Percentiles rank a stretch among this genome's conserved stretches.
Evolutionary conservation across 2,888 invertebrate genomes (phyloP).

Genomic region (Yponomeuta plumbellus): DNA sequence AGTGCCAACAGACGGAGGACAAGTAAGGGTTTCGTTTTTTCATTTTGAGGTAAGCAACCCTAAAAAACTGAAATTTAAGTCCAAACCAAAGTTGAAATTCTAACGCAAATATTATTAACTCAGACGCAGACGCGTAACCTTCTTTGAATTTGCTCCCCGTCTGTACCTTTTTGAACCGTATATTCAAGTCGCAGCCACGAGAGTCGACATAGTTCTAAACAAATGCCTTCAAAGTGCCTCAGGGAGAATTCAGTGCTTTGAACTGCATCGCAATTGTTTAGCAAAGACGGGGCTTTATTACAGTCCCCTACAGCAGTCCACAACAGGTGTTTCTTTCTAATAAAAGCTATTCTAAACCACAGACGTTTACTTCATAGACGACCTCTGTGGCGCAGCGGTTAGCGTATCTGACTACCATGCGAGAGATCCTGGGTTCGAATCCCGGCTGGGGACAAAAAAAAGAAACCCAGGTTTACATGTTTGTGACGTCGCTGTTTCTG

Average conservation of each 20-base stretch:
- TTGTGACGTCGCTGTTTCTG: no score
- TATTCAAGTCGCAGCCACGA: not conserved
- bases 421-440: no score
- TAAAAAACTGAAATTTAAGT: no score
- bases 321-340: not conserved
- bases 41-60: no score
- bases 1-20: no score
- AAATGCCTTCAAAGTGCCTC: not conserved
- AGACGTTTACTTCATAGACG: not conserved
- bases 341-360: not conserved
- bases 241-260: not conserved
- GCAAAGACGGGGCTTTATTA: not conserved
- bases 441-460: no score
- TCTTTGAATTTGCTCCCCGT: not conserved
- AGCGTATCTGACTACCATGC: no score
- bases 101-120: no score
- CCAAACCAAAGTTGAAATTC: no score
- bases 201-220: not conserved
- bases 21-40: no score
- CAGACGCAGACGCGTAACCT: not conserved
- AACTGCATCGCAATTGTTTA: not conserved
- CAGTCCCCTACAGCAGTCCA: not conserved
- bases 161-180: not conserved
- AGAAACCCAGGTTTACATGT: no score
- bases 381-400: no score